phyloP scores from a whole-genome alignment of 2,888 invertebrate species.

The Lepetodrilus schrolli region DNA sequence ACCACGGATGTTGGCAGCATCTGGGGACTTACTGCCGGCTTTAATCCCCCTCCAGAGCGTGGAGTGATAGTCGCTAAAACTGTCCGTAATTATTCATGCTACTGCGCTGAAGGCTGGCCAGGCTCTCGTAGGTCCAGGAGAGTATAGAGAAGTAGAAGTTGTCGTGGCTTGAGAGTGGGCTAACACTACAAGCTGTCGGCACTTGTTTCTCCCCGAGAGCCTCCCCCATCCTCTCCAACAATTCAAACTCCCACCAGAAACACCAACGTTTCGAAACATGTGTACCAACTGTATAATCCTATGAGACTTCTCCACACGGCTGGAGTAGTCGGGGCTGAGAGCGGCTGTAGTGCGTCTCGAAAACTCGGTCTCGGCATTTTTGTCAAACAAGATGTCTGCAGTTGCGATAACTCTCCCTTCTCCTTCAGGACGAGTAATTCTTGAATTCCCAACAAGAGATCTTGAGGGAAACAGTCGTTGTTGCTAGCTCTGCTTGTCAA shows the following conservation, averaged over 20 bases:
- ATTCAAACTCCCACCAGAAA: too few relatives aligned
- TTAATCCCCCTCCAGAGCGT: background rate
- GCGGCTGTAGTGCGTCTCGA: background rate
- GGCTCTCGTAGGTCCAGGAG: background rate
- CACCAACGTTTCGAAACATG: too few relatives aligned
- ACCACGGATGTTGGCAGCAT: background rate
- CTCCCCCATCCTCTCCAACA: too few relatives aligned
- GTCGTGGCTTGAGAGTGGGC: background rate
- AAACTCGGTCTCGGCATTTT: constrained; percentile 9
- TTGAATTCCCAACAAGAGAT: constrained; percentile 14
- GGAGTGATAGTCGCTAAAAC: constrained; percentile 15
- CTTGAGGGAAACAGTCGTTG: background rate
- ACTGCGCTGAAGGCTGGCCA: background rate
- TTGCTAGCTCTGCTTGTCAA: constrained; percentile 13
- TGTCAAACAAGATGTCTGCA: constrained; percentile 24
- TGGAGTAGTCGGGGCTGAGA: background rate
- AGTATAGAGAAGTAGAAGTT: background rate
- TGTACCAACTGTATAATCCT: too few relatives aligned
- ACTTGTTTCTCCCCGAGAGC: too few relatives aligned
- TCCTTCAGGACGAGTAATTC: background rate
- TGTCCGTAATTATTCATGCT: constrained; percentile 21
- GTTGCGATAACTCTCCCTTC: background rate
- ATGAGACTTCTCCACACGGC: too few relatives aligned
- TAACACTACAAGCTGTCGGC: background rate
- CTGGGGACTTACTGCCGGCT: background rate